phyloP scores from a whole-genome alignment of 2,888 invertebrate species.

The Deladenus siricidicola region DNA sequence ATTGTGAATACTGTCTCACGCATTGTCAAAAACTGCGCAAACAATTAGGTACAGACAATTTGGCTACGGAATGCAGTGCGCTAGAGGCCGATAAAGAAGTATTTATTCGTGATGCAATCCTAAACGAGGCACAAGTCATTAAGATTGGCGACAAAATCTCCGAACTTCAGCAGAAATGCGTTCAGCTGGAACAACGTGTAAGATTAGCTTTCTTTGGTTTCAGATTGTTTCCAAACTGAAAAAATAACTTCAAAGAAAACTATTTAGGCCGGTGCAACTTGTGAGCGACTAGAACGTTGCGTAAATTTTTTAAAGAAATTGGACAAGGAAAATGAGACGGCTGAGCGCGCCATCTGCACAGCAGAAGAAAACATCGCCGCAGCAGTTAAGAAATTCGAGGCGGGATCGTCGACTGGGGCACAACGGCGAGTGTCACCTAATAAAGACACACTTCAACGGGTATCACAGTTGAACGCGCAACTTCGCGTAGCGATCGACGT shows the following conservation, averaged over 20 bases:
- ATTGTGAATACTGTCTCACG: slow-evolving; percentile 28
- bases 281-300: slow-evolving; percentile 43
- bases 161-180: slow-evolving; percentile 11
- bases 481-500: slow-evolving; percentile 7
- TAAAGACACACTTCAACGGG: slow-evolving; percentile 7
- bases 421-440: neutral
- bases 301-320: slow-evolving; percentile 26
- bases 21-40: slow-evolving; percentile 21
- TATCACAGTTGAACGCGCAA: slow-evolving; percentile 3
- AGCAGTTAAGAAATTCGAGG: neutral
- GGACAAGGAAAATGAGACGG: slow-evolving; percentile 26
- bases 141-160: slow-evolving; percentile 11
- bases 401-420: neutral
- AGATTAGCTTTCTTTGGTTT: no score
- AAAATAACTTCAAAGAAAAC: no score
- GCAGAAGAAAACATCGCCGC: slow-evolving; percentile 14
- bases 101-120: slow-evolving; percentile 27
- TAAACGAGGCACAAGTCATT: slow-evolving; percentile 27
- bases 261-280: slow-evolving; percentile 29
- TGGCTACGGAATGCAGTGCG: slow-evolving; percentile 16
- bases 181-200: slow-evolving; percentile 12
- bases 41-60: slow-evolving; percentile 15
- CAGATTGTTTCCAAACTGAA: no score
- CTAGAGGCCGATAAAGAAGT: slow-evolving; percentile 22
- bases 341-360: slow-evolving; percentile 32